Evolutionary conservation across 2,888 invertebrate genomes (phyloP).

Genomic region (Saturnia japonica): DNA sequence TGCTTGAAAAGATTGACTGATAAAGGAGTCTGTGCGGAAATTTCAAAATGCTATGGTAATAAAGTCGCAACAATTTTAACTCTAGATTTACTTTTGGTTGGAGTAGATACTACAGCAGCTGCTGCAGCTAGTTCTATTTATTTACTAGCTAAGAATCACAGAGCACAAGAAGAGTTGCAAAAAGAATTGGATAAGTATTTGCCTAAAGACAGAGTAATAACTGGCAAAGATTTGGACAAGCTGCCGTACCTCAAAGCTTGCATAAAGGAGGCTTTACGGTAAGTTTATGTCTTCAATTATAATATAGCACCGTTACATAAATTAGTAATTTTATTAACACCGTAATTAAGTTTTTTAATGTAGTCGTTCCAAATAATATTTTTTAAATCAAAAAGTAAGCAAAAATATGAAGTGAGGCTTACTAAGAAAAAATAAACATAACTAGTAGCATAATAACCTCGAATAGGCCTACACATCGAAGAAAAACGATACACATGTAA

Average conservation of each 20-base stretch:
- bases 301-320: background rate
- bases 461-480: conserved; percentile 19
- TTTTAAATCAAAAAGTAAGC: background rate
- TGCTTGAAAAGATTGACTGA: conserved; percentile 71
- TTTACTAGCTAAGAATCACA: conserved; percentile 86
- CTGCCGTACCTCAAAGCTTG: conserved; percentile 88
- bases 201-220: conserved; percentile 79
- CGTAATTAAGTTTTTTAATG: background rate
- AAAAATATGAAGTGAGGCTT: background rate
- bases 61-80: conserved; percentile 86
- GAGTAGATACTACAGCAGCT: conserved; percentile 91
- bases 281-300: conserved; percentile 32
- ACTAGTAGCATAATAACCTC: conserved; percentile 2
- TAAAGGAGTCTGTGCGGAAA: conserved; percentile 71
- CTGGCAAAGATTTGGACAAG: conserved; percentile 82
- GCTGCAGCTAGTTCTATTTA: conserved; percentile 89
- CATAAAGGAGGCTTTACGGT: conserved; percentile 89
- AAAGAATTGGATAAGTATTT: conserved; percentile 83
- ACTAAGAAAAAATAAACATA: background rate
- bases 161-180: conserved; percentile 85
- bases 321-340: background rate
- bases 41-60: conserved; percentile 61
- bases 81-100: conserved; percentile 89
- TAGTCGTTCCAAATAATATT: background rate
- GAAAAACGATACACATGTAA: conserved; percentile 47